Evolutionary conservation across 2,113 vertebrate species (phyloP), one percentile per base, ranked within the genome.

Genomic region (Neolamprologus brichardi): DNA sequence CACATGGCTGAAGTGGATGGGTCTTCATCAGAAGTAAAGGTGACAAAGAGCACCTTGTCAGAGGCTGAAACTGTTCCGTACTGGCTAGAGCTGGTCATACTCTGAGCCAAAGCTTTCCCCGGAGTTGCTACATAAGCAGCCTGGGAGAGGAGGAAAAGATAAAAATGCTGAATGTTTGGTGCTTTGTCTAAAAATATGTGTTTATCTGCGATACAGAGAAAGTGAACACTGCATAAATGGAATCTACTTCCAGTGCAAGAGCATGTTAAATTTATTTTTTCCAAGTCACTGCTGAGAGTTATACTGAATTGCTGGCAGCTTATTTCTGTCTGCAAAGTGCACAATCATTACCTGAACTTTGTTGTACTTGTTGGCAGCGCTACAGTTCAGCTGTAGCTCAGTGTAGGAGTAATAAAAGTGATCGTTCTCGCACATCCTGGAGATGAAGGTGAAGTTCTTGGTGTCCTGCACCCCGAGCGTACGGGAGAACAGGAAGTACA

Each of bases 401-500:
- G 98, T 97, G 92, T 99, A 99, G n/a, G 99, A 99, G 90, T 97
- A 98, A 39, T 99, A 99, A 18, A 90, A 92, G 13, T 92, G 90
- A 85, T 99, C 98, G 0, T 96, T 53, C 60, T 98, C 97, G 87
- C 99, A 99, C 91, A 99, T 96, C 23, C 98, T 96, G 0, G 98
- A 97, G 82, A 99, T 94, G 34, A 98, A 96, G 5, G 98, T 99
- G 92, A 96, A 97, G 88, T 97, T 98, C 80, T 95, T 97, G 81
- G 89, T 95, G 2, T 97, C 96, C 53, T 96, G 96, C 18, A 95
- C 94, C 77, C 97, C 97, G 18, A 97, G 95, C 1, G 94, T 95
- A 28, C 98, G 97, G 23, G 98, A 98, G 93, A 98, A 99, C 93
- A 99, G 93, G 90, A 99, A 99, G 94, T 98, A 99, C 64, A 98